These are phyloP conservation scores for Pseudolycoriella hygida DNA, from an alignment of 2,888 invertebrate species.

Conservation along the genomic window DNA sequence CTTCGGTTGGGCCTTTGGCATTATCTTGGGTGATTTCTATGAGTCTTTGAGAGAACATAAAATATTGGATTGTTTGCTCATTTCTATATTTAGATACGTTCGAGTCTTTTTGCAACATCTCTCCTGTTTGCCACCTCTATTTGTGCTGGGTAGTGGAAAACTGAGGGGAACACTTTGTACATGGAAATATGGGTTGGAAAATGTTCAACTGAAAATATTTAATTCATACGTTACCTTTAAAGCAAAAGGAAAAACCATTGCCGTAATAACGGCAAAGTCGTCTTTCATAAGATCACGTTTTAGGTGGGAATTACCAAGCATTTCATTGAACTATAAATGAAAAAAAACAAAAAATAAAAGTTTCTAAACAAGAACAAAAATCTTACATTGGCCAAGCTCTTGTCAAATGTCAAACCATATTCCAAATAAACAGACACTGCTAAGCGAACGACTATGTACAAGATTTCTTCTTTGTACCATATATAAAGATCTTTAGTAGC, in stretches of 20 bases:
- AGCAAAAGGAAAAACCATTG: conserved; percentile 43
- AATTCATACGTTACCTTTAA: conserved; percentile 30
- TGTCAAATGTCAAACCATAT: conserved; percentile 19
- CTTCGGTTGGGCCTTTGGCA: no score
- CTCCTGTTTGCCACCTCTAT: no score
- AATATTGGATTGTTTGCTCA: no score
- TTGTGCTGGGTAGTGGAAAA: no score
- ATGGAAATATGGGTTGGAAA: no score
- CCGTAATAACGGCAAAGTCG: conserved; percentile 49
- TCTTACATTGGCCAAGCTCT: conserved; percentile 20
- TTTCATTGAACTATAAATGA: conserved; percentile 29
- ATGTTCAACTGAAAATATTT: no score
- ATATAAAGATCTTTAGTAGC: conserved; percentile 23
- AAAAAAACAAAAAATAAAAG: neutral
- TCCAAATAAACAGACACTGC: conserved; percentile 19
- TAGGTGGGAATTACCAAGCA: conserved; percentile 49
- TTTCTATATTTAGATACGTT: no score
- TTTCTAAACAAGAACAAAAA: conserved; percentile 6
- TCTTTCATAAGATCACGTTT: conserved; percentile 45
- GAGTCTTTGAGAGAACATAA: no score
- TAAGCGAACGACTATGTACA: conserved; percentile 19
- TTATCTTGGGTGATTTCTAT: no score
- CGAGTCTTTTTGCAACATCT: no score
- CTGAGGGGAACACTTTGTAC: no score
- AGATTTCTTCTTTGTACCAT: conserved; percentile 25